Evolutionary conservation across 2,113 vertebrate genomes (phyloP).

Genomic region (Ginglymostoma cirratum): DNA sequence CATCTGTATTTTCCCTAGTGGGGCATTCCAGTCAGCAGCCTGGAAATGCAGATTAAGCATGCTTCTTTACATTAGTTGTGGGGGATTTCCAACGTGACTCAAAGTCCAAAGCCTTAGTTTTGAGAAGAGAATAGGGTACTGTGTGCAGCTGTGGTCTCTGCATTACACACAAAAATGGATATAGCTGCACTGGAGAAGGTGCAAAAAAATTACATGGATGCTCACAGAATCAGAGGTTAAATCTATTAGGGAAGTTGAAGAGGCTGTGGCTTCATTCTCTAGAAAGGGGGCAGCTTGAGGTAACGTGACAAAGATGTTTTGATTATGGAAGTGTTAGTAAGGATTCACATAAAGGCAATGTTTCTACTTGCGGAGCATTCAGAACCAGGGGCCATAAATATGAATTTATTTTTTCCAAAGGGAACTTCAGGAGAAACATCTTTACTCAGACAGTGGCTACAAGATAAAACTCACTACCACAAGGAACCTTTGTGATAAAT

Average conservation of each 20-base stretch:
- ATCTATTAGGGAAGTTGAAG: neutral
- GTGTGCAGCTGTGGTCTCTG: neutral
- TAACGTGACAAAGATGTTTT: neutral
- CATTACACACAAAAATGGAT: neutral
- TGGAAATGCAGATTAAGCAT: neutral
- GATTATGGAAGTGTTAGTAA: neutral
- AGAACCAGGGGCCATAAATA: neutral
- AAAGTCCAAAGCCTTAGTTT: neutral
- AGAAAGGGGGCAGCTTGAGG: neutral
- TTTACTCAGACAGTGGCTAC: neutral
- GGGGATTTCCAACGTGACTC: conserved; percentile 29
- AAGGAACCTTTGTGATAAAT: neutral
- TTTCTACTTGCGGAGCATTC: neutral
- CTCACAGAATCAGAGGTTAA: neutral
- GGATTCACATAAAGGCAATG: neutral
- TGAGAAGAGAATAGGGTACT: neutral
- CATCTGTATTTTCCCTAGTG: conserved; percentile 18
- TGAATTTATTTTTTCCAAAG: neutral
- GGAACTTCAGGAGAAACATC: neutral
- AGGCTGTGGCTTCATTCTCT: neutral
- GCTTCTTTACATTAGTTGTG: neutral
- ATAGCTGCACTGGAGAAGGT: neutral
- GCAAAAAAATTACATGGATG: neutral
- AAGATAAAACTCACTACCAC: neutral
- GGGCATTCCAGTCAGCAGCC: conserved; percentile 8